phyloP scores from a whole-genome alignment of 2,113 vertebrate genomes.

The human (Homo sapiens) region DNA sequence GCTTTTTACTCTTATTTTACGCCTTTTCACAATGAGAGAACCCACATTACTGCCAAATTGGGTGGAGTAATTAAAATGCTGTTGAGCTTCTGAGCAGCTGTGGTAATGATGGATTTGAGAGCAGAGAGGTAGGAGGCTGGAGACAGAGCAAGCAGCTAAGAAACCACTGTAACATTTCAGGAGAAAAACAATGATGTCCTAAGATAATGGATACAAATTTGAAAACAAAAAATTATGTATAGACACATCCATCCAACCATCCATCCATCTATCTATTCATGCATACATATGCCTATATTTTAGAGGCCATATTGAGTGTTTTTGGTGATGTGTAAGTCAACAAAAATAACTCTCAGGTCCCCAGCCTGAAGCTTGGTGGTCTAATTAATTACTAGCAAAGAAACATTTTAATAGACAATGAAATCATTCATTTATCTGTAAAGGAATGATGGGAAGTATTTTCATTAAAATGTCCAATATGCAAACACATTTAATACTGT shows the following conservation, averaged over 20 bases:
- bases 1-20: background rate
- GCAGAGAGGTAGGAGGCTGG: background rate
- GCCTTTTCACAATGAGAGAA: background rate
- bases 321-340: background rate
- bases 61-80: background rate
- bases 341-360: background rate
- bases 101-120: background rate
- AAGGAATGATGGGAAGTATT: slow-evolving; percentile 40
- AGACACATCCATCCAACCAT: too few relatives aligned
- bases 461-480: slow-evolving; percentile 17
- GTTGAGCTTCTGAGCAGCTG: background rate
- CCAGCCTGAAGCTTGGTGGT: background rate
- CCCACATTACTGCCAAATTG: background rate
- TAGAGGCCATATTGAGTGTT: background rate
- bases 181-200: background rate
- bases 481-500: background rate
- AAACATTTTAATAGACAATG: slow-evolving; percentile 44
- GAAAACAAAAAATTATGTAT: background rate
- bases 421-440: slow-evolving; percentile 44
- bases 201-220: background rate
- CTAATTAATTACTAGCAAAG: slow-evolving; percentile 30
- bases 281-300: background rate
- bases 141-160: background rate
- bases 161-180: rapidly evolving
- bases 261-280: too few relatives aligned